A percentile compares a stretch with the other conserved stretches of the same genome.
phyloP scores from a whole-genome alignment of 2,797 vertebrate genomes.

The Platyrinchus mystaceus region DNA sequence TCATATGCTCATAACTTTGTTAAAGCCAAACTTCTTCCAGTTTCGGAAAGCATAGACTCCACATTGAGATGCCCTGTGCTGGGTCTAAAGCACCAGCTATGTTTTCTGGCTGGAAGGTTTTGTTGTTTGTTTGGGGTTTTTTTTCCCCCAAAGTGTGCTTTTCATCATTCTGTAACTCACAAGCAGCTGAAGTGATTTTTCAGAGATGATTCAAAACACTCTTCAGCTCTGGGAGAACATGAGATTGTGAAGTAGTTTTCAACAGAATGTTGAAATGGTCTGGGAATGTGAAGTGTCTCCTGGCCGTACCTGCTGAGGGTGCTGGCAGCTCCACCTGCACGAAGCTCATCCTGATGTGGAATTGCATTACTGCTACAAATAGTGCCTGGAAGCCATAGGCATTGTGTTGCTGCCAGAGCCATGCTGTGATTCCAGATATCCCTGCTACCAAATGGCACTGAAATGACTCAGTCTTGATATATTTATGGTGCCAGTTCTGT shows the following conservation, averaged over 20 bases:
- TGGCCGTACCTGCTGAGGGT: background rate
- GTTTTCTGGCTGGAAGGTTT: background rate
- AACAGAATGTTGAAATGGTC: background rate
- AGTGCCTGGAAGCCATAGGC: background rate
- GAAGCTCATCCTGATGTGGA: background rate
- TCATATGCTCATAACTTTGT: background rate
- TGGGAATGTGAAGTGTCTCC: background rate
- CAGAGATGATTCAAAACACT: background rate
- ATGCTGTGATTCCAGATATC: background rate
- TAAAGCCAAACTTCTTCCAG: conserved; percentile 25
- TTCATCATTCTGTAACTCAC: background rate
- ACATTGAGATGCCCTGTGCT: background rate
- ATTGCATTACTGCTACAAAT: background rate
- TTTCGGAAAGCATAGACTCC: background rate
- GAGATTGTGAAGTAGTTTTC: background rate
- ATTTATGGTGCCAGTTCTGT: background rate
- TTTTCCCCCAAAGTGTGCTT: background rate
- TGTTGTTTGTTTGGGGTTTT: background rate
- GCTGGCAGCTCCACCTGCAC: background rate
- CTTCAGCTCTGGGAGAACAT: background rate
- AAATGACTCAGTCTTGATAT: background rate
- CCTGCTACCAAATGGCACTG: background rate
- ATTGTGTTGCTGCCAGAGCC: background rate
- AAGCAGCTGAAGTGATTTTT: conserved; percentile 1
- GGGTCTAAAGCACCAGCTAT: background rate